phyloP scores from a whole-genome alignment of 23 tunicate species.

The Clavelina lepadiformis region DNA sequence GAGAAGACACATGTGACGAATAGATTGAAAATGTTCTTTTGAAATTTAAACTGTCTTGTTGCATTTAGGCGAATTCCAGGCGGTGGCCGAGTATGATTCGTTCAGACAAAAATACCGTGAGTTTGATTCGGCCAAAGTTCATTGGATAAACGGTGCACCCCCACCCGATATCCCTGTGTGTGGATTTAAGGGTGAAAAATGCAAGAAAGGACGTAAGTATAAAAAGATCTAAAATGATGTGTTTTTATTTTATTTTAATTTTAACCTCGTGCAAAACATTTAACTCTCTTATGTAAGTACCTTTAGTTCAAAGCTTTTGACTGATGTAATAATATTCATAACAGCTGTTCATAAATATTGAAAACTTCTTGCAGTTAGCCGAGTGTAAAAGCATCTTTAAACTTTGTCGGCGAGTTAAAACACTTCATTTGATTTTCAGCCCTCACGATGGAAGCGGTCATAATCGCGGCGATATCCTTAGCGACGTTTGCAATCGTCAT shows the following conservation, averaged over 20 bases:
- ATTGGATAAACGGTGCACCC: conserved; percentile 67
- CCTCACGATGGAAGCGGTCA: conserved; percentile 55
- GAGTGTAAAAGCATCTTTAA: no score
- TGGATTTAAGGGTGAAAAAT: conserved; percentile 72
- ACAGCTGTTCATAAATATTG: no score
- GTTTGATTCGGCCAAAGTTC: conserved; percentile 3
- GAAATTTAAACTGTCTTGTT: neutral
- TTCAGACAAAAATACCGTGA: conserved; percentile 16
- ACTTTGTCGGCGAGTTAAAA: no score
- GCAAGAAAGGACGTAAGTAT: conserved; percentile 48
- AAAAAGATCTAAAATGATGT: no score
- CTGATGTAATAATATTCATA: no score
- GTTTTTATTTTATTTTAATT: no score
- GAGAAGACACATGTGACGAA: no score
- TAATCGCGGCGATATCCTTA: conserved; percentile 40
- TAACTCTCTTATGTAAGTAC: no score
- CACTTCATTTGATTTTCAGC: conserved; percentile 20
- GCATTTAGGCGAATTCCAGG: conserved; percentile 40
- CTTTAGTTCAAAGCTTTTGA: no score
- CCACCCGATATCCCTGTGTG: conserved; percentile 83
- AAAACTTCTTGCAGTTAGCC: no score
- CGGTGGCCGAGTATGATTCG: conserved; percentile 45
- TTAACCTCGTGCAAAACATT: no score
- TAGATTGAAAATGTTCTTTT: neutral
- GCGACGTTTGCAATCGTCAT: conserved; percentile 41